Conservation (phyloP, 2,113 vertebrate genomes). For the Amblyornis subalaris region DNA sequence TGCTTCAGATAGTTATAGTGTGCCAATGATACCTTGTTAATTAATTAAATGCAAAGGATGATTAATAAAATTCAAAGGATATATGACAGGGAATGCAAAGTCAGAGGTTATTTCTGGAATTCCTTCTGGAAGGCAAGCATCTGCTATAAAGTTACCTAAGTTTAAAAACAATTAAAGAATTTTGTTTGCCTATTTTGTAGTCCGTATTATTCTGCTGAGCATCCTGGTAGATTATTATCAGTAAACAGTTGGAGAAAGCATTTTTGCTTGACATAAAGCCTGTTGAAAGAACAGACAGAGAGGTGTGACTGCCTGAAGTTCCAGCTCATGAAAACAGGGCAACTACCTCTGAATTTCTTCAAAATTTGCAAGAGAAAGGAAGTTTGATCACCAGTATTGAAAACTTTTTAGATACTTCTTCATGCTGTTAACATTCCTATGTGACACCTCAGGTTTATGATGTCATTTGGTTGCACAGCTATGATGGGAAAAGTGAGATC, state of each 20-base stretch:
- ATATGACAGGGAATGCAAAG: not conserved
- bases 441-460: not conserved
- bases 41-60: not conserved
- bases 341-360: not conserved
- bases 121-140: not conserved
- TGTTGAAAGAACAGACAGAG: not conserved
- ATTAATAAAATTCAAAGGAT: not conserved
- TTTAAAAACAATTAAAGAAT: not conserved
- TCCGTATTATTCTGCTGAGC: not conserved
- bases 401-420: not conserved
- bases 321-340: not conserved
- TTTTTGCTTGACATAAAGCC: not conserved
- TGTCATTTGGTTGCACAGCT: not conserved
- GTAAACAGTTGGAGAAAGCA: not conserved
- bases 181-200: not conserved
- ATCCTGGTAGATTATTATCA: not conserved
- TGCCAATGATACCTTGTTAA: not conserved
- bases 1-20: not conserved
- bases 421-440: not conserved
- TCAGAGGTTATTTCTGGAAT: not conserved
- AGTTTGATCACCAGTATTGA: not conserved
- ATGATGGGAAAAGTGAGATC: not conserved
- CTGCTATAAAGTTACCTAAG: not conserved
- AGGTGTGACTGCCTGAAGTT: not conserved
- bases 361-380: not conserved